These are phyloP conservation scores for Achroia grisella DNA, from an alignment of 1,140 invertebrate species.

Conservation along the genomic window DNA sequence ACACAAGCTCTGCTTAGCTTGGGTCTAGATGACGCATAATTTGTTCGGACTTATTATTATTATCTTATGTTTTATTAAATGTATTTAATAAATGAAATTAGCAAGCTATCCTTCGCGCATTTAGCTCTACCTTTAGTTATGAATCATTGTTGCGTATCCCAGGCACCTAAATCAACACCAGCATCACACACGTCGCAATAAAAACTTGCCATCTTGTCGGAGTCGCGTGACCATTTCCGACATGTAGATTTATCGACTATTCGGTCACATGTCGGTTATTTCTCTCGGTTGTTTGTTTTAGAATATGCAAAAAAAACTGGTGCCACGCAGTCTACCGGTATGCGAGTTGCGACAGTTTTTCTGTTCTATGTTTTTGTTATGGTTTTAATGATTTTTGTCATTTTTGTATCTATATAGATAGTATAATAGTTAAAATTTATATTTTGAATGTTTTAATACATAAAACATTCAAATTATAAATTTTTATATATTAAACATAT, in stretches of 20 bases:
- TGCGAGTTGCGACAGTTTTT: constrained; percentile 12
- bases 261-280: constrained; percentile 23
- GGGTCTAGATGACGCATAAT: no score
- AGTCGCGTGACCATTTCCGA: constrained; percentile 46
- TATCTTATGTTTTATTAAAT: no score
- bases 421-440: not conserved
- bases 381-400: constrained; percentile 1
- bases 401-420: no score
- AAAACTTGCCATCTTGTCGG: not conserved
- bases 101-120: no score
- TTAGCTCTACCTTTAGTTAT: no score
- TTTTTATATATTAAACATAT: no score
- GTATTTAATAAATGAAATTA: no score
- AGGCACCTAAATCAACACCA: not conserved
- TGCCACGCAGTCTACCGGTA: constrained; percentile 51
- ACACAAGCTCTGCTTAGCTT: no score
- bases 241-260: constrained; percentile 38
- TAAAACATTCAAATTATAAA: no score
- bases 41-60: no score
- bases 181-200: not conserved
- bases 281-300: constrained; percentile 30
- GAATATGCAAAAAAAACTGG: constrained; percentile 35
- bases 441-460: not conserved
- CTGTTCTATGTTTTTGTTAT: constrained; percentile 13
- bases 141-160: no score